Conservation (phyloP, 2,113 vertebrate species). For the Megalops atlanticus region DNA sequence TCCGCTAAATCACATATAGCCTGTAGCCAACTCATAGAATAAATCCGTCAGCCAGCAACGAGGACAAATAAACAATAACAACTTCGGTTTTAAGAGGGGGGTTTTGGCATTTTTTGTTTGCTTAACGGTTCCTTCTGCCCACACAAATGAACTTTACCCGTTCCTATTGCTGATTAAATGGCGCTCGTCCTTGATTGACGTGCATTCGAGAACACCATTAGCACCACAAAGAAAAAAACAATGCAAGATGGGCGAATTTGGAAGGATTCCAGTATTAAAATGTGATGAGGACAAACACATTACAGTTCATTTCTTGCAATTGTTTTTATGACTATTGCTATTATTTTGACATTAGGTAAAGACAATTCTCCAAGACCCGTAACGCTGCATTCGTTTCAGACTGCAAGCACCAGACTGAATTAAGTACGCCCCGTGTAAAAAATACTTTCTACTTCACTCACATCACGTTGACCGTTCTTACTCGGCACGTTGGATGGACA, state of each 20-base stretch:
- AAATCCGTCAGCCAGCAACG: constrained; percentile 41
- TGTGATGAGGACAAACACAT: neutral
- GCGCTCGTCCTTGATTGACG: constrained; percentile 22
- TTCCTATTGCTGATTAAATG: constrained; percentile 23
- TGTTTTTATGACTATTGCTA: neutral
- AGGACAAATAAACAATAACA: constrained; percentile 44
- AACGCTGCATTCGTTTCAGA: neutral
- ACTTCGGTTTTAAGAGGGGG: neutral
- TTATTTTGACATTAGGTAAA: neutral
- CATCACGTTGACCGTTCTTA: too few relatives aligned
- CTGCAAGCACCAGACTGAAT: neutral
- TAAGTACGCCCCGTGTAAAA: too few relatives aligned
- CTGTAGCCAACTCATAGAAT: constrained; percentile 38
- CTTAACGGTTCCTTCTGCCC: neutral
- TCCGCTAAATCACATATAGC: constrained; percentile 44
- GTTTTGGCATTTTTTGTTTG: neutral
- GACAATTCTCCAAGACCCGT: neutral
- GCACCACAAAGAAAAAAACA: constrained; percentile 1
- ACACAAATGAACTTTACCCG: neutral
- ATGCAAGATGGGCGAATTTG: constrained; percentile 1
- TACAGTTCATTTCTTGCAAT: neutral
- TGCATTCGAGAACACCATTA: constrained; percentile 30
- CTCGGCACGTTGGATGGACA: too few relatives aligned
- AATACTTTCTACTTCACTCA: too few relatives aligned
- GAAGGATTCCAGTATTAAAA: constrained; percentile 14